These are phyloP conservation scores for Sinella curviseta DNA, from an alignment of 1,140 invertebrate genomes.

Conservation along the genomic window DNA sequence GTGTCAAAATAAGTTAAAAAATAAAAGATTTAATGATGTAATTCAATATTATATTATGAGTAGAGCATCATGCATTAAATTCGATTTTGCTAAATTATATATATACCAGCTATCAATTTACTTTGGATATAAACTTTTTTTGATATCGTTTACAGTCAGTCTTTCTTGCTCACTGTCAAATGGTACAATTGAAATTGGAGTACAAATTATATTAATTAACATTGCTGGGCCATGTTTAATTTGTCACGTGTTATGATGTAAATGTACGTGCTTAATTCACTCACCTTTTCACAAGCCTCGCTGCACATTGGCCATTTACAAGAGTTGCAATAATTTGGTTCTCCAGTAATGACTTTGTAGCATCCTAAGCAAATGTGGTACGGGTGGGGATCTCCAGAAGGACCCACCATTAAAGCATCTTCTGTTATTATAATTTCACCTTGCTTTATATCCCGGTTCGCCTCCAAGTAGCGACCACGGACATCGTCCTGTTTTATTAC, in stretches of 20 bases:
- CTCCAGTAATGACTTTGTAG: slow-evolving; percentile 47
- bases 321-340: slow-evolving; percentile 44
- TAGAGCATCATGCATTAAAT: neutral
- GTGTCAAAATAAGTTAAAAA: slow-evolving; percentile 10
- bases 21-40: neutral
- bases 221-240: too few relatives aligned
- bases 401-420: slow-evolving; percentile 68
- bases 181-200: too few relatives aligned
- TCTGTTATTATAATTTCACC: slow-evolving; percentile 76
- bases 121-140: too few relatives aligned
- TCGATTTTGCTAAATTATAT: neutral
- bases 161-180: too few relatives aligned
- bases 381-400: slow-evolving; percentile 62
- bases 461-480: slow-evolving; percentile 70
- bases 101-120: neutral
- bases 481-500: slow-evolving; percentile 50
- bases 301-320: slow-evolving; percentile 54
- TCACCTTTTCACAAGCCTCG: slow-evolving; percentile 40
- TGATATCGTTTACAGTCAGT: too few relatives aligned
- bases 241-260: too few relatives aligned
- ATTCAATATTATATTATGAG: neutral
- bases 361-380: slow-evolving; percentile 64
- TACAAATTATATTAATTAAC: too few relatives aligned
- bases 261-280: too few relatives aligned
- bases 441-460: slow-evolving; percentile 68